Conservation (phyloP, 2,797 vertebrate genomes). For the Megaceryle alcyon region DNA sequence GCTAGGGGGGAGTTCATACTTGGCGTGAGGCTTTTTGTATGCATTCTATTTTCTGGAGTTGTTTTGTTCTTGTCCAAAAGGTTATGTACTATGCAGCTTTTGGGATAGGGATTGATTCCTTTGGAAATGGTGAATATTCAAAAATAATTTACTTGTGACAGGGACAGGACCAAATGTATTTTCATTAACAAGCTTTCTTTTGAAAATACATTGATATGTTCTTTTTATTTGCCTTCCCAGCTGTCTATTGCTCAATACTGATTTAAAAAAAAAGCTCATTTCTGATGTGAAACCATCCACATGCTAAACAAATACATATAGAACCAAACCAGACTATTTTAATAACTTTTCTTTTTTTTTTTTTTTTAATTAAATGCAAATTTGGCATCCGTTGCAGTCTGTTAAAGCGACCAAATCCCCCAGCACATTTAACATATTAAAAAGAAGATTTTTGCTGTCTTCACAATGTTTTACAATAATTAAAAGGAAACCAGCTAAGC, state of each 20-base stretch:
- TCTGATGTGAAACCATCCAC: not conserved
- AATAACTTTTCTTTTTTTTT: constrained; percentile 42
- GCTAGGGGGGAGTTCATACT: not conserved
- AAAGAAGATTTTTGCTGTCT: constrained; percentile 50
- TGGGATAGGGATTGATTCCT: not conserved
- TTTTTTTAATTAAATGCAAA: constrained; percentile 56
- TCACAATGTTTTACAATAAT: constrained; percentile 25
- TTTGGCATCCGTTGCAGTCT: constrained; percentile 22
- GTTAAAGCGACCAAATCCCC: constrained; percentile 25
- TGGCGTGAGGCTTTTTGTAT: not conserved
- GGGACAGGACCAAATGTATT: not conserved
- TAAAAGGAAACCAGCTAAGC: constrained; percentile 35
- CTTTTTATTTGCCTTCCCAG: constrained; percentile 1
- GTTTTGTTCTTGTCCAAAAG: not conserved
- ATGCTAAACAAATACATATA: not conserved
- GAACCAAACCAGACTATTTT: constrained; percentile 34
- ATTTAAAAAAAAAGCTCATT: not conserved
- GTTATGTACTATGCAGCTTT: not conserved
- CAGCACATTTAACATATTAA: constrained; percentile 19
- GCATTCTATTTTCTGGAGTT: not conserved
- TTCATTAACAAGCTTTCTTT: not conserved
- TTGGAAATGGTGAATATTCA: not conserved
- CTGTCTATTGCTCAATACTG: not conserved
- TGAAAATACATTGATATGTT: not conserved
- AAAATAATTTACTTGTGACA: not conserved